A percentile compares a stretch with the other conserved stretches of the same genome.
Evolutionary conservation across 2,797 vertebrate genomes (phyloP).

Genomic region (Bradypodion ventrale): DNA sequence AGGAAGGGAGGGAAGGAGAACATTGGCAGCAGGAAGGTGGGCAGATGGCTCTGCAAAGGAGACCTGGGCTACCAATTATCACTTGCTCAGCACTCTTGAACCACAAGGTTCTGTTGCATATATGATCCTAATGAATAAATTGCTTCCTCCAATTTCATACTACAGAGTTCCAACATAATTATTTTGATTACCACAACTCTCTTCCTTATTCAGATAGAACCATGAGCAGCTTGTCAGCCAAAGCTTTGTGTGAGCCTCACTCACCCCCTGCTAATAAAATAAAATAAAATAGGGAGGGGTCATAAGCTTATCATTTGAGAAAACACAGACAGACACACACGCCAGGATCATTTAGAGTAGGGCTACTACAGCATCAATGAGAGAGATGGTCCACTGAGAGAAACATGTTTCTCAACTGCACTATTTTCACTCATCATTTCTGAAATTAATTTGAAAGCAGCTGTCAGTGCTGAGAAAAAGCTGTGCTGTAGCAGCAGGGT

Average conservation of each 20-base stretch:
- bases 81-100: background rate
- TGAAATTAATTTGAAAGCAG: constrained; percentile 1
- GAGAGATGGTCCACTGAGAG: background rate
- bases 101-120: background rate
- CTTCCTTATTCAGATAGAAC: background rate
- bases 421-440: background rate
- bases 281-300: too few species aligned
- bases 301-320: too few species aligned
- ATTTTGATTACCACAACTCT: background rate
- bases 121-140: background rate
- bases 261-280: too few species aligned
- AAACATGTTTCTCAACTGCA: background rate
- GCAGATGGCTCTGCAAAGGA: background rate
- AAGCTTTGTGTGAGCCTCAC: too few species aligned
- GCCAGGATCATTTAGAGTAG: too few species aligned
- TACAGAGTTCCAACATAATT: background rate
- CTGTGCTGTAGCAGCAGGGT: background rate
- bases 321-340: background rate
- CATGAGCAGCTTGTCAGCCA: background rate
- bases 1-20: too few species aligned
- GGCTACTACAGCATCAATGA: background rate
- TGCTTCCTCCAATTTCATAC: background rate
- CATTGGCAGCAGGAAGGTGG: background rate
- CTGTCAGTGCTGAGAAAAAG: background rate
- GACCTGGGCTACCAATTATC: background rate